These are phyloP conservation scores for Planiliza haematocheilus DNA, from an alignment of 2,113 vertebrate species.

Conservation along the genomic window DNA sequence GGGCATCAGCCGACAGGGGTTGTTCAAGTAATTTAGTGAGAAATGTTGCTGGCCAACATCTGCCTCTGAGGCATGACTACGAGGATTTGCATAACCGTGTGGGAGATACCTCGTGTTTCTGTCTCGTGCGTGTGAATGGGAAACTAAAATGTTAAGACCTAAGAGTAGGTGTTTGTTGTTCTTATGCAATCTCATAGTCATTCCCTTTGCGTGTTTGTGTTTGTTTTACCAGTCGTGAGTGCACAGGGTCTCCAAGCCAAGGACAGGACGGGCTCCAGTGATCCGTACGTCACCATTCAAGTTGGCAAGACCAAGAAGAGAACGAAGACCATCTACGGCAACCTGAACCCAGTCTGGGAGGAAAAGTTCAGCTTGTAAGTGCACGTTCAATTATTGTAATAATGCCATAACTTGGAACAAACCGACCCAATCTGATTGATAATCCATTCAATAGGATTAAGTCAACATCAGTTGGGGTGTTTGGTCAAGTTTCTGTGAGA, in stretches of 20 bases:
- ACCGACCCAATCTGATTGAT: too few species aligned
- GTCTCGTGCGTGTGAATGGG: constrained; percentile 41
- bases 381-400: not conserved
- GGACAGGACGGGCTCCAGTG: constrained; percentile 96
- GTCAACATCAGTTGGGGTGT: too few species aligned
- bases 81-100: constrained; percentile 60
- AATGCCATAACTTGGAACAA: too few species aligned
- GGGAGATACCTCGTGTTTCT: constrained; percentile 45
- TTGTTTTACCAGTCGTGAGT: constrained; percentile 86
- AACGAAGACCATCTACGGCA: constrained; percentile 97
- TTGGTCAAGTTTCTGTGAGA: too few species aligned
- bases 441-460: too few species aligned
- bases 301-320: constrained; percentile 98
- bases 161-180: constrained; percentile 69
- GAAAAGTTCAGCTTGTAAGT: constrained; percentile 97
- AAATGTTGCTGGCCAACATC: constrained; percentile 39
- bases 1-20: not conserved
- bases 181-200: constrained; percentile 61
- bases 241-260: constrained; percentile 98
- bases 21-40: constrained; percentile 7
- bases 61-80: constrained; percentile 57
- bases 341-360: constrained; percentile 98
- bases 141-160: constrained; percentile 21
- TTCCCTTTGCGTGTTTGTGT: constrained; percentile 2
- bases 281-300: constrained; percentile 97